Base-by-base conservation (phyloP, 1,140 invertebrate genomes). In the Helicoverpa armigera region DNA sequence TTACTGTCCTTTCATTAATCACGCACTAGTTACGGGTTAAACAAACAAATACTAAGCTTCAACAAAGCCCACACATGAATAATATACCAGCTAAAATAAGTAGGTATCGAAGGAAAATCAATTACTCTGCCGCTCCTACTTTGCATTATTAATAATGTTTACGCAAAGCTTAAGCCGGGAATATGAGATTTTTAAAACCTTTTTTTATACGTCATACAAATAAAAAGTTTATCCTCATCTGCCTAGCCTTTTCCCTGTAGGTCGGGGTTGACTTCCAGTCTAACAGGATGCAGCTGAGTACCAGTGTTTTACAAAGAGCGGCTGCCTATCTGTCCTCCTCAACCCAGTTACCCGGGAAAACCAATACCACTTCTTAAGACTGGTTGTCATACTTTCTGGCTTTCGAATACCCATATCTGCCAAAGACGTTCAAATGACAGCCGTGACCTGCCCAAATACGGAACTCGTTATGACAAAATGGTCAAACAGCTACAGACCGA, bases 111-210 rank as follows among this genome's bases (percentile, higher is more conserved):
- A 67, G 43, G 63, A n/a, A 67, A 67, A 18, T 67, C 63, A 23
- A 67, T 67, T 67, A 67, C 63, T 67, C 16, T 12, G 43, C 63
- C 63, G n/a, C 43, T 50, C 10, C 43, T 50, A 67, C 63, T 67
- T 67, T 67, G 16, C 63, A 67, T 67, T 67, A 67, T 67, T 67
- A 67, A 67, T 67, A 50, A 50, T 50, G 63, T 67, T 67, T 67
- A 67, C 63, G 3, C 48, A 12, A 23, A 67, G 63, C 63, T 67
- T 67, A 67, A 67, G 63, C 63, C 43, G 63, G 13, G 16, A 16
- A 23, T 67, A 67, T 67, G 63, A 67, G 63, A 35, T 50, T 67
- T 50, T 67, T 18, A 48, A n/a, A 67, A 67, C 14, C 63, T 11
- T 3, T 67, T 67, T 67, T 50, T 67, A 18, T 50, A 50, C n/a